These are phyloP conservation scores for Heterotilapia buettikoferi DNA, from an alignment of 2,113 vertebrate genomes.

Conservation along the genomic window DNA sequence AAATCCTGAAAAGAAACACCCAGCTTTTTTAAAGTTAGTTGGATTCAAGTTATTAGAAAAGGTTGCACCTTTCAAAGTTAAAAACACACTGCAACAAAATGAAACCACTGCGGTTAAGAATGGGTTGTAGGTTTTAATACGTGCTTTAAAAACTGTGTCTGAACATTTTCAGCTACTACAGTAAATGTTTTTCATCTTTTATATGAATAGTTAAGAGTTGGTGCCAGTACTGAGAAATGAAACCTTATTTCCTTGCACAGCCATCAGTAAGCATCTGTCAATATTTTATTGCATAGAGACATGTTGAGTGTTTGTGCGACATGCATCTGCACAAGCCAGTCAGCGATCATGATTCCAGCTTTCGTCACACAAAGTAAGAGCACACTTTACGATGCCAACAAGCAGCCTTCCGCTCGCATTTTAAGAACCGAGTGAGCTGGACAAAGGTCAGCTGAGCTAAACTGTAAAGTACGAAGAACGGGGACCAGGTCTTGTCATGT, in stretches of 20 bases:
- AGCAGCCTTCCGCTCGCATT: not conserved
- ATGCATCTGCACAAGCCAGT: not conserved
- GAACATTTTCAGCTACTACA: not conserved
- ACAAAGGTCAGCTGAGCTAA: not conserved
- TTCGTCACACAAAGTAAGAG: slow-evolving; percentile 30
- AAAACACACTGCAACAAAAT: not conserved
- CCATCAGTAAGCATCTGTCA: not conserved
- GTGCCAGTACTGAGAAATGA: not conserved
- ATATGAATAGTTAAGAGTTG: not conserved
- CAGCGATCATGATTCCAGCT: not conserved
- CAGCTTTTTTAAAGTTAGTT: not conserved
- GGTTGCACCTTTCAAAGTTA: not conserved
- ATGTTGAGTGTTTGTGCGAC: not conserved
- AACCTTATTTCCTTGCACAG: not conserved
- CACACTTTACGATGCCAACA: slow-evolving; percentile 27
- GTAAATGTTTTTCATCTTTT: not conserved
- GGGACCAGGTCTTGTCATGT: slow-evolving; percentile 63
- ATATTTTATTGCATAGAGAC: not conserved
- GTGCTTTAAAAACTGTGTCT: not conserved
- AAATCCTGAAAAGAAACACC: not conserved
- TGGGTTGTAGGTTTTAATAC: not conserved
- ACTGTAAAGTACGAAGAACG: slow-evolving; percentile 31
- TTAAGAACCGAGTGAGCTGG: not conserved
- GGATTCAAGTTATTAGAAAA: not conserved
- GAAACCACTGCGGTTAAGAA: not conserved